Evolutionary conservation across 2,797 vertebrate genomes (phyloP).

Genomic region (Semaprochilodus insignis): DNA sequence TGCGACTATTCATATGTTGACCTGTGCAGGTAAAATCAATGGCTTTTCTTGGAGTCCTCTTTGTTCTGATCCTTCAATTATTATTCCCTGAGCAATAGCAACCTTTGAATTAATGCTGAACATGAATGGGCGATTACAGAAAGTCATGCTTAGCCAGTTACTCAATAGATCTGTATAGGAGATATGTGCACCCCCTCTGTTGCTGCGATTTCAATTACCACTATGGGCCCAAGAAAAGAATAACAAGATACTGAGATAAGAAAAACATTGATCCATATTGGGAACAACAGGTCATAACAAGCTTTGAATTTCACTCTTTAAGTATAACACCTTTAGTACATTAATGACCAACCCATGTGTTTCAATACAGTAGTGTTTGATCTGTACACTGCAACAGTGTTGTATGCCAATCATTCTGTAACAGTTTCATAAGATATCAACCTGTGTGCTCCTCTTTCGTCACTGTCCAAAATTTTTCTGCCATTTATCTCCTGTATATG

Average conservation of each 20-base stretch:
- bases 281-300: slow-evolving; percentile 1
- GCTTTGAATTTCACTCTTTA: background rate
- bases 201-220: slow-evolving; percentile 38
- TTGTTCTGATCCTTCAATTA: slow-evolving; percentile 5
- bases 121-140: slow-evolving; percentile 20
- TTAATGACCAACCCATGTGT: background rate
- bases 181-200: slow-evolving; percentile 22
- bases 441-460: background rate
- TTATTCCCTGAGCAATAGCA: slow-evolving; percentile 26
- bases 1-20: background rate
- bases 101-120: slow-evolving; percentile 22
- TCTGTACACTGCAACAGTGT: background rate
- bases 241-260: slow-evolving; percentile 40
- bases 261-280: slow-evolving; percentile 40
- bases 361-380: background rate
- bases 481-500: no score
- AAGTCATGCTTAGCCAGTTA: slow-evolving; percentile 5
- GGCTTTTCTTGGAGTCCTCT: background rate
- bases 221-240: background rate
- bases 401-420: background rate
- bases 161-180: slow-evolving; percentile 32
- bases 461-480: no score
- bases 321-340: background rate
- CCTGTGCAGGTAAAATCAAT: background rate
- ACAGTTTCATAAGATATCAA: background rate